These are phyloP conservation scores for Epizoanthus fatuus DNA, from an alignment of 92 coral and sea anemone genomes.

Conservation along the genomic window DNA sequence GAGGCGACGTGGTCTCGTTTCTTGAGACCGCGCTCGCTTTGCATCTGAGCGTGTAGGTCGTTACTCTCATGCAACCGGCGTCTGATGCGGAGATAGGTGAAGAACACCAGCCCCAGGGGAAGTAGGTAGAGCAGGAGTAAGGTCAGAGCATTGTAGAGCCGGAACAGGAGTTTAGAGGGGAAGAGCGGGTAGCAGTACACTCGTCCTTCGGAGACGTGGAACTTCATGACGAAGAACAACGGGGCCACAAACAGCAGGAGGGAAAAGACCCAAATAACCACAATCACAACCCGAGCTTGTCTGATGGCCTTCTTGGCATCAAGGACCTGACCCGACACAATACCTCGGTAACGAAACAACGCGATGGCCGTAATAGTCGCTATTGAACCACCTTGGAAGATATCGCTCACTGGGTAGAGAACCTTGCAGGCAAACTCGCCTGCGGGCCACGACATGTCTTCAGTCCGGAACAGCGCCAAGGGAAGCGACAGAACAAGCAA, in stretches of 20 bases:
- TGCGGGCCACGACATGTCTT: slow-evolving; percentile 82
- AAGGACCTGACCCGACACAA: slow-evolving; percentile 77
- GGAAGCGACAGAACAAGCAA: slow-evolving; percentile 80
- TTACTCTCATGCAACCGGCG: slow-evolving; percentile 84
- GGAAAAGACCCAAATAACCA: slow-evolving; percentile 72
- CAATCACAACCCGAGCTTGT: slow-evolving; percentile 65
- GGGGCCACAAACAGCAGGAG: slow-evolving; percentile 83
- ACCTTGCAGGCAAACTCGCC: slow-evolving; percentile 89
- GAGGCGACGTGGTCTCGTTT: slow-evolving; percentile 55
- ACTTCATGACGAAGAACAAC: slow-evolving; percentile 78
- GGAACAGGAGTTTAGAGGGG: slow-evolving; percentile 56
- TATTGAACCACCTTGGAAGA: slow-evolving; percentile 88
- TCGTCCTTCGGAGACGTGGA: slow-evolving; percentile 47
- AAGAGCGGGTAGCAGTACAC: slow-evolving; percentile 75
- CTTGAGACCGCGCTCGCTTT: slow-evolving; percentile 69
- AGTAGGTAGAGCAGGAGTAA: slow-evolving; percentile 72
- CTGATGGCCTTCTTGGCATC: slow-evolving; percentile 65
- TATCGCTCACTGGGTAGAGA: slow-evolving; percentile 84
- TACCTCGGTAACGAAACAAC: slow-evolving; percentile 83
- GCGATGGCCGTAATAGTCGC: slow-evolving; percentile 92
- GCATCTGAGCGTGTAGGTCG: slow-evolving; percentile 75
- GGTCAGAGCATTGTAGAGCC: slow-evolving; percentile 78
- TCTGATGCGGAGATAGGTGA: slow-evolving; percentile 84
- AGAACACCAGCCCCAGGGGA: slow-evolving; percentile 74
- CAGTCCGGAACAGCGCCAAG: slow-evolving; percentile 82